A percentile compares a stretch with the other conserved stretches of the same genome.
phyloP scores from a whole-genome alignment of 2,797 vertebrate species.

The Eidolon dupreanum region DNA sequence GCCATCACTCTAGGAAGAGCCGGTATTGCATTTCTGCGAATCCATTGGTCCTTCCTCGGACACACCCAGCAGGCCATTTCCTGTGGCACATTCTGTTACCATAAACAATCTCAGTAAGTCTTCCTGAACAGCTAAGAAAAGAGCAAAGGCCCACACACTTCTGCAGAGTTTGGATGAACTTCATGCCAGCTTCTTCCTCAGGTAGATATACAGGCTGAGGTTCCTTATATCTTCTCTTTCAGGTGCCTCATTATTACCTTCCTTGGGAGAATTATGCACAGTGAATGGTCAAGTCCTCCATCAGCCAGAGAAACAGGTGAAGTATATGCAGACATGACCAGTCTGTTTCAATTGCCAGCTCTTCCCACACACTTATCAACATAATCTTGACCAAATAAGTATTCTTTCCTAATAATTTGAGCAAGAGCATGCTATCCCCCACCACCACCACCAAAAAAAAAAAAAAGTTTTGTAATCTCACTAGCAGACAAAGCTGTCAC shows the following conservation, averaged over 20 bases:
- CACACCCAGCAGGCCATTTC: neutral
- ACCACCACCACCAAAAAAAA: neutral
- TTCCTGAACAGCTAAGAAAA: neutral
- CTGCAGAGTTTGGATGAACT: neutral
- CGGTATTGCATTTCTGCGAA: slow-evolving; percentile 19
- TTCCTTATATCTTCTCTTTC: neutral
- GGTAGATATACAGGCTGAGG: neutral
- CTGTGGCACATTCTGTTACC: slow-evolving; percentile 23
- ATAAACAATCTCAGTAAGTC: neutral
- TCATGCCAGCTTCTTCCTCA: neutral
- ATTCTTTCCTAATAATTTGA: neutral
- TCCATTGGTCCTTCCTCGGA: neutral
- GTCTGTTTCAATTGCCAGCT: neutral
- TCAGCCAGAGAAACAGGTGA: neutral
- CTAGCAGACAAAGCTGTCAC: neutral
- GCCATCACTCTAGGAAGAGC: neutral
- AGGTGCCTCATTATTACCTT: neutral
- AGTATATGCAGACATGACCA: neutral
- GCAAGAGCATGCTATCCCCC: neutral
- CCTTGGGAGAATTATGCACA: neutral
- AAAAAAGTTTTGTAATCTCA: neutral
- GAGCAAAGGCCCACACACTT: neutral
- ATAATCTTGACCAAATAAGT: neutral
- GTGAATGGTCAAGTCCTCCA: neutral
- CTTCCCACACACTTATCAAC: neutral